Conservation (phyloP, 2,888 invertebrate genomes). For the Venustoraphidia nigricollis region DNA sequence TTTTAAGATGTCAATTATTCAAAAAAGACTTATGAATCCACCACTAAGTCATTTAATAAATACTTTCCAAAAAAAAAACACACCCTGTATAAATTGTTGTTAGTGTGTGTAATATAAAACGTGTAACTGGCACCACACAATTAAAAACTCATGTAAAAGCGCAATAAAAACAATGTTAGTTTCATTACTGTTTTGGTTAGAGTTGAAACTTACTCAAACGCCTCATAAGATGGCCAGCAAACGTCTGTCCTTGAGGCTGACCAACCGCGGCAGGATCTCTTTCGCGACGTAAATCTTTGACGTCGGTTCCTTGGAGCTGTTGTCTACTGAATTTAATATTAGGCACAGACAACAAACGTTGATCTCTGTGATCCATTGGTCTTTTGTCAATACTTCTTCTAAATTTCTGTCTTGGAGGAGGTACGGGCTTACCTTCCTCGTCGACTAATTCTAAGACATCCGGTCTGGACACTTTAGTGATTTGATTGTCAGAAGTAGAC, state of each 20-base stretch:
- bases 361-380: constrained; percentile 37
- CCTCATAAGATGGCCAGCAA: constrained; percentile 63
- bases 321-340: constrained; percentile 47
- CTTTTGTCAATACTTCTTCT: constrained; percentile 31
- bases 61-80: too few species aligned
- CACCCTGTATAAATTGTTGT: too few species aligned
- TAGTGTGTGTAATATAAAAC: too few species aligned
- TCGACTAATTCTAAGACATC: constrained; percentile 46
- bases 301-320: constrained; percentile 35
- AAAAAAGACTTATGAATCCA: too few species aligned
- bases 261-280: constrained; percentile 22
- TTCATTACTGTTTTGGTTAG: constrained; percentile 11
- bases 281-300: constrained; percentile 13
- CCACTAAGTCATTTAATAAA: too few species aligned
- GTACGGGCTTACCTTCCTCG: constrained; percentile 33
- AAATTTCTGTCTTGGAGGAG: constrained; percentile 32
- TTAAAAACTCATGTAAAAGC: background rate
- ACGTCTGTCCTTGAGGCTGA: constrained; percentile 32
- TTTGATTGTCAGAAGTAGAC: background rate
- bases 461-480: constrained; percentile 31
- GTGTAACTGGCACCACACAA: too few species aligned
- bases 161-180: background rate
- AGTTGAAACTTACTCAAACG: constrained; percentile 75
- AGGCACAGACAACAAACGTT: constrained; percentile 59
- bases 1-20: too few species aligned